Conservation (phyloP, 2,797 vertebrate genomes). For the Threskiornis aethiopicus region DNA sequence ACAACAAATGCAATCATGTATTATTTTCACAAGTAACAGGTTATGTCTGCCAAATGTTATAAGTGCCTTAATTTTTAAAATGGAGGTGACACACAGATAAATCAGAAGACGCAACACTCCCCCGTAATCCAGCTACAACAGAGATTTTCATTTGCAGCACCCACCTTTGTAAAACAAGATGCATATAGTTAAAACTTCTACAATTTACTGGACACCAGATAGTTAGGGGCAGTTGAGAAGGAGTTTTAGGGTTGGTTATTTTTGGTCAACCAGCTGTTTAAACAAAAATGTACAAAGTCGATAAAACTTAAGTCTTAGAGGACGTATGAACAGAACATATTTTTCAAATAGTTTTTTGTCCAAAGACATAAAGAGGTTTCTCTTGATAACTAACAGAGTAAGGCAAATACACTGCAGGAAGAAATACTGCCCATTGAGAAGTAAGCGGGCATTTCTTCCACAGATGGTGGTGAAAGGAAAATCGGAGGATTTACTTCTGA, state of each 20-base stretch:
- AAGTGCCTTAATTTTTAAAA: not conserved
- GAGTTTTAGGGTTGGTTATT: not conserved
- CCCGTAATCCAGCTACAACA: not conserved
- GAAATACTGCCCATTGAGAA: constrained; percentile 18
- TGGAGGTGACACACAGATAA: not conserved
- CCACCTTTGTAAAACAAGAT: not conserved
- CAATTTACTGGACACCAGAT: not conserved
- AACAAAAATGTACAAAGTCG: not conserved
- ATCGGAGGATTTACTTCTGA: not conserved
- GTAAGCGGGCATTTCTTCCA: constrained; percentile 8
- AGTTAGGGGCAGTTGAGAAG: not conserved
- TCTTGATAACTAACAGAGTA: not conserved
- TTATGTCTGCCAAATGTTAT: not conserved
- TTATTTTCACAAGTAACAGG: not conserved
- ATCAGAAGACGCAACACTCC: not conserved
- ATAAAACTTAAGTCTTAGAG: not conserved
- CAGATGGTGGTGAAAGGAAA: not conserved
- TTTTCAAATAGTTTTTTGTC: constrained; percentile 4
- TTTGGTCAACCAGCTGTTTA: not conserved
- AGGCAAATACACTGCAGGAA: not conserved
- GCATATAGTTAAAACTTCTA: not conserved
- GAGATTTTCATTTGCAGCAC: not conserved
- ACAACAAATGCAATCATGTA: not conserved
- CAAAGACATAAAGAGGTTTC: not conserved
- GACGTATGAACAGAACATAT: not conserved